phyloP scores from a whole-genome alignment of 2,113 vertebrate genomes.

The Etia nguti region DNA sequence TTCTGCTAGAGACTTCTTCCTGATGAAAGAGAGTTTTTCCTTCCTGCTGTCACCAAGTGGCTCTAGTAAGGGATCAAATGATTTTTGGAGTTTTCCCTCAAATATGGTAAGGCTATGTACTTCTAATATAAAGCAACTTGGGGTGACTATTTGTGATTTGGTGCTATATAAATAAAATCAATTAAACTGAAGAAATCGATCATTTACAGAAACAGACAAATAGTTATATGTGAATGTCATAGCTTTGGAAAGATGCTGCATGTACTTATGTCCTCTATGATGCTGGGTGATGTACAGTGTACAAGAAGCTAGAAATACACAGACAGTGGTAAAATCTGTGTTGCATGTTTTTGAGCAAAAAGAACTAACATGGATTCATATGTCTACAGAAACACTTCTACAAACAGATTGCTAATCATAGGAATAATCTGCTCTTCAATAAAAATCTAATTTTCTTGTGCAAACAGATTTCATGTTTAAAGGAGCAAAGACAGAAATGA shows the following conservation, averaged over 20 bases:
- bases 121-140: background rate
- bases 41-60: background rate
- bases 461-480: too few relatives aligned
- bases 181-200: background rate
- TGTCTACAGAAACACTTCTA: background rate
- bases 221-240: background rate
- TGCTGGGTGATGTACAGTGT: background rate
- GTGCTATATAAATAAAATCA: background rate
- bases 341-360: background rate
- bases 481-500: background rate
- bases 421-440: background rate
- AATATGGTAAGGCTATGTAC: background rate
- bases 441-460: too few relatives aligned
- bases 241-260: background rate
- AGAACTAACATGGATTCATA: background rate
- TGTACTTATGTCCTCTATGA: background rate
- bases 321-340: background rate
- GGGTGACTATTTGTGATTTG: background rate
- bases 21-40: background rate
- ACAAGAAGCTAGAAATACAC: background rate
- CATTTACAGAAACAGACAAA: background rate
- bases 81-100: background rate
- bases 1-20: rapidly evolving
- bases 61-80: rapidly evolving
- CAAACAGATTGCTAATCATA: background rate